A percentile compares a stretch with the other conserved stretches of the same genome.
These are phyloP conservation scores for Oopsacas minuta DNA, from an alignment of 37 sponge, comb jelly and placozoan genomes.

Conservation along the genomic window DNA sequence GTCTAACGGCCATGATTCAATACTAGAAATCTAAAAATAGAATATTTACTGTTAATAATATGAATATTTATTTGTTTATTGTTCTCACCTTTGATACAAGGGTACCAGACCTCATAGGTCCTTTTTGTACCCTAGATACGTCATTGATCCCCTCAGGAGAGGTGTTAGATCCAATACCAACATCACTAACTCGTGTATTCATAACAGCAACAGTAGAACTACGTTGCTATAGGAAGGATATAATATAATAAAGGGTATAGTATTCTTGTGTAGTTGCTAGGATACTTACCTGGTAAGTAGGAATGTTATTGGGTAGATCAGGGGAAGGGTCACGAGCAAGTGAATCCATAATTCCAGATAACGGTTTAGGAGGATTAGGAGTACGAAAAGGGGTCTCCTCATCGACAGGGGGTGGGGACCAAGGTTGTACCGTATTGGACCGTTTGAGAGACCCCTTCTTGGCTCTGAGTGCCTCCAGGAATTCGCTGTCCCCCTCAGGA, in stretches of 20 bases:
- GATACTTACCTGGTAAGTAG: too few relatives aligned
- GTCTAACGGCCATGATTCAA: not conserved
- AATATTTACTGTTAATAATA: not conserved
- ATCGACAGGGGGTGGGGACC: not conserved
- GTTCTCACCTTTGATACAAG: not conserved
- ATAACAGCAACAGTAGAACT: too few relatives aligned
- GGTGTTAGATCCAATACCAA: not conserved
- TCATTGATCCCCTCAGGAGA: not conserved
- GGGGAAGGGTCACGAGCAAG: too few relatives aligned
- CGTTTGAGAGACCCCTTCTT: conserved; percentile 15
- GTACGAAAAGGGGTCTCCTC: not conserved
- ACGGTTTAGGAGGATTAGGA: too few relatives aligned
- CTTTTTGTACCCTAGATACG: not conserved
- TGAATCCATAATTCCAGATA: too few relatives aligned
- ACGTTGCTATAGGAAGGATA: too few relatives aligned
- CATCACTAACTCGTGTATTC: too few relatives aligned
- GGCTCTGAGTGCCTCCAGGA: not conserved
- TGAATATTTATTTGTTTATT: not conserved
- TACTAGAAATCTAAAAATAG: not conserved
- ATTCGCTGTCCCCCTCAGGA: not conserved
- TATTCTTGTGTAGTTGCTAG: too few relatives aligned
- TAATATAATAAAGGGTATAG: too few relatives aligned
- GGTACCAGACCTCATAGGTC: not conserved
- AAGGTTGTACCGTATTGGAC: not conserved
- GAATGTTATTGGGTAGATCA: too few relatives aligned